Evolutionary conservation across 2,797 vertebrate genomes (phyloP), one percentile per base, ranked within the genome.

Genomic region (Picus viridis): DNA sequence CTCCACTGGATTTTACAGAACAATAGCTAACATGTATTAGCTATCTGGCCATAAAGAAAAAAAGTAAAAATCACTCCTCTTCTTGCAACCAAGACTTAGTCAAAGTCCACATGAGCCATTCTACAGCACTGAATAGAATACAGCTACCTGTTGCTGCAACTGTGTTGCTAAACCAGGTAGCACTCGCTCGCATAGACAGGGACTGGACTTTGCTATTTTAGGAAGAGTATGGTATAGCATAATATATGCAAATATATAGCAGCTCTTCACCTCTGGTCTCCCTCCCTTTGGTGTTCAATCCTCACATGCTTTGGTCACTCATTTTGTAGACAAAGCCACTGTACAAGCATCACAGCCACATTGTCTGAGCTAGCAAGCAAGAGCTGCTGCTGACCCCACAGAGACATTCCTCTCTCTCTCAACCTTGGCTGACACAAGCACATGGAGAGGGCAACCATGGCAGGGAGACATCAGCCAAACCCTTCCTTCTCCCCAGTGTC

Each of bases 261-360:
- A 73, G 49, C 18, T 49, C 23, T 45, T 54, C 12, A 20, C 23
- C 27, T 47, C 57, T n/a, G 29, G 12, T 24, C 41, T 57, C 58
- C n/a, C 43, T 71, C 62, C 24, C 41, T 22, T 39, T 7, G 6
- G 22, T 15, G 4, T 56, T 27, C 45, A 15, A 14, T 4, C 49
- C 56, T 61, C 6, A 0, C 27, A 32, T 30, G 7, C 9, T 29
- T 2, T 6, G 61, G 13, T 26, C 32, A 0, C 63, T 54, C 32
- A 7, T 29, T 68, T 8, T 51, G 53, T 61, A 9, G 1, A 29
- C 30, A 30, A 6, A 75, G 49, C 34, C 51, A 4, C 51, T 32
- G 45, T 68, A 24, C 7, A 3, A 68, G 12, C 11, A 1, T 3
- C 5, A 0, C 1, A 6, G 20, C 39, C 54, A 10, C 6, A 0